Base-by-base conservation (phyloP, 2,888 invertebrate species). In the Sphecodes monilicornis region DNA sequence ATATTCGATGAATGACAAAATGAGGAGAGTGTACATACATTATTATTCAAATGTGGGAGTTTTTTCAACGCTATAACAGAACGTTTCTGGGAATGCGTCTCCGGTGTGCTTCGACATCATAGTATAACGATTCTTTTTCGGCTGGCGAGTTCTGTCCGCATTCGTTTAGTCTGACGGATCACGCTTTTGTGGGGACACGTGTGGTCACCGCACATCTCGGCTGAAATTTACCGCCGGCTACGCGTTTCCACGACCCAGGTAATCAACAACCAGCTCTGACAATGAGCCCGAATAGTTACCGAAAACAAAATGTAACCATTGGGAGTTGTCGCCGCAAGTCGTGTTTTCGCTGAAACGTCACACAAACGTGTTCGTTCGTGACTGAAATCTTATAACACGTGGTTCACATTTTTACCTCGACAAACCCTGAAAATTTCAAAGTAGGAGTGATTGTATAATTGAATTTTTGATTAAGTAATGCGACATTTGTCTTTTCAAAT, bases 221-320 rank as follows among this genome's bases (percentile, higher is more conserved):
- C 76, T 86, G 82, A 87, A 90, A 89, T 91, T 90, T 86, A 90
- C 86, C 84, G 72, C 72, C 75, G 82, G 82, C 84, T 82, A 87
- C 84, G 84, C 89, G 86, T 90, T 89, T 88, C 74, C 86, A 72
- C 80, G 78, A 75, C 75, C 87, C 84, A 80, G 90, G 89, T 90
- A 90, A 90, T 90, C 89, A 89, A 90, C 89, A 88, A 86, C 75
- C 68, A 43, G 18, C 18, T 41, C 60, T 70, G 86, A 86, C 86
- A 86, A 86, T 86, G 86, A 86, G 80, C 54, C 50, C 54, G 71
- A 82, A 86, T 86, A 89, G 79, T 89, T 83, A 81, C 83, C 78
- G 76, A 85, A 88, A 89, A 85, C 89, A 82, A 81, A 86, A 87
- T 85, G 60, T 46, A 79, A 78, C 79, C 78, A 78, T 85, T 78